These are phyloP conservation scores for Anastrepha obliqua DNA, from an alignment of 1,140 invertebrate species.

Conservation along the genomic window DNA sequence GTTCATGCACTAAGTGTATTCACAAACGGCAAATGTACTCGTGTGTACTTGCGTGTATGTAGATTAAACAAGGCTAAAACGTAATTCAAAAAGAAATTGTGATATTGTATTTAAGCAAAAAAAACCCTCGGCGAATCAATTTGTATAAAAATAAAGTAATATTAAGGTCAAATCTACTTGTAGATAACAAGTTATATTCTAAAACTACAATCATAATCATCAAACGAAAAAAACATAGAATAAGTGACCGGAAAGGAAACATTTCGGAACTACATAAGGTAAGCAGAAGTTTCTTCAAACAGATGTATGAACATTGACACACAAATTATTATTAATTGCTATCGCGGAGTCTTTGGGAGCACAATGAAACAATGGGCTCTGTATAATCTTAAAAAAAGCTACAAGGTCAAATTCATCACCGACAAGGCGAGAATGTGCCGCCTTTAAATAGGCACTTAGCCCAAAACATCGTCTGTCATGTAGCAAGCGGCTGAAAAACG, in stretches of 20 bases:
- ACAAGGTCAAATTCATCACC: too few relatives aligned
- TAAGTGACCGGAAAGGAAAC: background rate
- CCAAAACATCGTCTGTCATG: too few relatives aligned
- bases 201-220: conserved; percentile 40
- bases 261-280: background rate
- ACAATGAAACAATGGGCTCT: too few relatives aligned
- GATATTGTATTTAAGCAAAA: conserved; percentile 47
- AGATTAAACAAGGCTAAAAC: background rate
- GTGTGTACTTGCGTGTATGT: background rate
- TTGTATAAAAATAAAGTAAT: background rate
- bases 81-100: conserved; percentile 31
- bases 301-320: too few relatives aligned
- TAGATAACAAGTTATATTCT: conserved; percentile 32
- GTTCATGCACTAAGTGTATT: conserved; percentile 3
- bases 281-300: background rate
- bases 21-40: background rate
- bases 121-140: background rate
- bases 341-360: too few relatives aligned
- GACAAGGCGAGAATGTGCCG: too few relatives aligned
- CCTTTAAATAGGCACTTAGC: too few relatives aligned
- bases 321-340: too few relatives aligned
- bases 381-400: too few relatives aligned
- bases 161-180: background rate
- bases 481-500: too few relatives aligned
- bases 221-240: background rate